Conservation (phyloP, 2,797 vertebrate species). For the Gallinago solitaria region DNA sequence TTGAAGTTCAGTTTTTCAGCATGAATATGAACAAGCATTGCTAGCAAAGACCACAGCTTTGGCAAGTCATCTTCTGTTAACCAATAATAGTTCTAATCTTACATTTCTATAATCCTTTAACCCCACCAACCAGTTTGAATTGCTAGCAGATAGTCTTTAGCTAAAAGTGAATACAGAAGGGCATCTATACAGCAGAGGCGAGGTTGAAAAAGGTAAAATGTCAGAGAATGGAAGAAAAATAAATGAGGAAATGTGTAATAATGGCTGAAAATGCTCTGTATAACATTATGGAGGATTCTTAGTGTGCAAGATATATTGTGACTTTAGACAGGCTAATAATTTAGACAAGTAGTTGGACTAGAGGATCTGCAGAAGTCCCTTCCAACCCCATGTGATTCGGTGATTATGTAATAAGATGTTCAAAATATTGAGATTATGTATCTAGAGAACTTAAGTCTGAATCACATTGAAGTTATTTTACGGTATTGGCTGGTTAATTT, state of each 20-base stretch:
- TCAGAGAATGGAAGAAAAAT: not conserved
- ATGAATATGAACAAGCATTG: not conserved
- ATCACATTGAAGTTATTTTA: not conserved
- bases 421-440: not conserved
- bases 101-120: not conserved
- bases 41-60: not conserved
- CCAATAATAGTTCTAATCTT: not conserved
- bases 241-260: not conserved
- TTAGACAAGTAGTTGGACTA: too few species aligned
- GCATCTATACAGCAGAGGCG: not conserved
- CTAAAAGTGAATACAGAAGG: not conserved
- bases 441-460: not conserved
- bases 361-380: too few species aligned
- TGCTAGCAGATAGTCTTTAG: not conserved
- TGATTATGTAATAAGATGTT: not conserved
- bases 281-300: not conserved
- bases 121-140: not conserved
- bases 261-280: not conserved
- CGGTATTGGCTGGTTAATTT: not conserved
- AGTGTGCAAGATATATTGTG: not conserved
- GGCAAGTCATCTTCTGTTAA: not conserved
- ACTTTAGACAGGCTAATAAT: not conserved
- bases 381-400: too few species aligned
- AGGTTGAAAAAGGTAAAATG: not conserved
- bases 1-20: conserved; percentile 47